Base-by-base conservation (phyloP, 2,113 vertebrate genomes). In the Carassius auratus region DNA sequence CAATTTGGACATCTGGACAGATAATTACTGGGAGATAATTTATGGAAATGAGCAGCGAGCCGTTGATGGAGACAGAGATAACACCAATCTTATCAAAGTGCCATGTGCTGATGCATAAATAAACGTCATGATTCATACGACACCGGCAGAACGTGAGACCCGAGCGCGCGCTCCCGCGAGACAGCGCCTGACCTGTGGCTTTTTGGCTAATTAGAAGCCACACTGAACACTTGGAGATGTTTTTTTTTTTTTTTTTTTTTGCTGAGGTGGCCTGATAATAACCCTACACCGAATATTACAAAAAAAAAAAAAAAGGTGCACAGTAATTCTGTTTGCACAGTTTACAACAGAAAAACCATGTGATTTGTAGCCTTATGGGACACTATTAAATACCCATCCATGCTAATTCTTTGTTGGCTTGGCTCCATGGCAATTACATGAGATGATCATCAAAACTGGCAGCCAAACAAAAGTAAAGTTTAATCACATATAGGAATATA, bases 1-100 rank as follows among this genome's bases (percentile, higher is more conserved):
- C 96, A 93, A 93, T 96, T 96, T 21, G 94, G 96, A 97, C 97
- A 98, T 97, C 97, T 98, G 97, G 97, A 93, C 95, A 89, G 93
- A 96, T 95, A 96, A 98, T 96, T 95, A 94, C 93, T 93, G 91
- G 93, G 93, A 95, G 94, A 96, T 96, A 96, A 95, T 97, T 95
- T 97, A 97, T 98, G 97, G 96, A 97, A 97, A 98, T 97, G 95
- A 96, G 94, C 89, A 94, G 92, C 48, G 91, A 96, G 95, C 95
- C 95, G 94, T 93, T 91, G 92, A 92, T 95, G 93, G 94, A 90
- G 88, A 92, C 88, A 85, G 81, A 89, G 91, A 93, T 89, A 90
- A 90, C 89, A 88, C 45, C 78, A 76, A 89, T 88, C 87, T 83
- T 86, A 87, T 92, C 89, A 91, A 74, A 89, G 88, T 91, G 91